Evolutionary conservation across 2,113 vertebrate genomes (phyloP), one percentile per base, ranked within the genome.

Genomic region (Cyanoramphus novaezelandiae): DNA sequence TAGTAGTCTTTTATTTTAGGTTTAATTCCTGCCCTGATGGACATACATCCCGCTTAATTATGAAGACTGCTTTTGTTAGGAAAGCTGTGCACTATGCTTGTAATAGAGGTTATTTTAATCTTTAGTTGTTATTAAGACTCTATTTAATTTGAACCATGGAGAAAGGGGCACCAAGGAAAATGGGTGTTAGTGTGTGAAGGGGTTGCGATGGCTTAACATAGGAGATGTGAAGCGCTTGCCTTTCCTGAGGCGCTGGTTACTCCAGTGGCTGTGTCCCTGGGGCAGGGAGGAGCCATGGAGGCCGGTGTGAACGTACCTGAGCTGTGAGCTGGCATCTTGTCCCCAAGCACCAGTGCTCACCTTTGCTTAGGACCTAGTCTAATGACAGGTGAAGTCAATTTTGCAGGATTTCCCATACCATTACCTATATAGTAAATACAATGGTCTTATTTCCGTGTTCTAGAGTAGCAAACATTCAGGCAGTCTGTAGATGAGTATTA

Each of bases 231-330:
- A 57, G 57, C 3, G 4, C 28, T 19, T 9, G 4, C 33, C 17
- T 39, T 13, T 77, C 10, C 0, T 29, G 1, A 5, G 55, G n/a
- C 6, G 0, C 16, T 59, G 33, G 57, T 35, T n/a, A 59, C 33
- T 59, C 9, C 33, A 31, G 13, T 7, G 55, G 7, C 2, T 0
- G 1, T 47, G n/a, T 14, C 53, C 8, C 6, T 7, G 17, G 6
- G 6, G 1, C 41, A 12, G 39, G 29, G 35, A 28, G 29, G 17
- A 49, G 19, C 39, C 33, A 8, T 4, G 2, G n/a, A 47, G 50
- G 28, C 33, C 4, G 2, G 39, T 1, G 2, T 11, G 11, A 37
- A 28, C 53, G 4, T 1, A 3, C 6, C 41, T 1, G 1, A 24
- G 19, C 86, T 64, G 49, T 17, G 6, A 9, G 3, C 2, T 11